Conservation (phyloP, 2,888 invertebrate genomes). For the Aricia artaxerxes region DNA sequence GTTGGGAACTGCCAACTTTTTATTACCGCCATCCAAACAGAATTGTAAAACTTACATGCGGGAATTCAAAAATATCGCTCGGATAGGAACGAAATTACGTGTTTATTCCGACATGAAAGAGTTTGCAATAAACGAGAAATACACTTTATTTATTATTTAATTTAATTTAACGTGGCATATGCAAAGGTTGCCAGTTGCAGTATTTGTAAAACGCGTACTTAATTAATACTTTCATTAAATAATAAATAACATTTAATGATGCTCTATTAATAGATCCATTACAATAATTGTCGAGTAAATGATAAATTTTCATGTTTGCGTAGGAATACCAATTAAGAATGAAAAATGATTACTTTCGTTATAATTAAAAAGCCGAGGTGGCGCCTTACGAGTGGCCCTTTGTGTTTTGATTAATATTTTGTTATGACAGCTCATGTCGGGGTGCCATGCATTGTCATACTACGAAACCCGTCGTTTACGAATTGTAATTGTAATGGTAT, state of each 20-base stretch:
- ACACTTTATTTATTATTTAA: background rate
- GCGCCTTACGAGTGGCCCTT: conserved; percentile 48
- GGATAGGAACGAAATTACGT: background rate
- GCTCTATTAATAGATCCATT: conserved; percentile 10
- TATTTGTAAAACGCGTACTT: background rate
- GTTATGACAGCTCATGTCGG: conserved; percentile 61
- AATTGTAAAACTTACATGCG: conserved; percentile 32
- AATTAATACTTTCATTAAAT: background rate
- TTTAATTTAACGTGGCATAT: background rate
- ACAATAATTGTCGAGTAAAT: conserved; percentile 55
- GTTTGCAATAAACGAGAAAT: background rate
- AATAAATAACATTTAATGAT: background rate
- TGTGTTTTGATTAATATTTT: conserved; percentile 74
- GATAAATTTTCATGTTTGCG: conserved; percentile 68
- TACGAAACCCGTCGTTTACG: background rate
- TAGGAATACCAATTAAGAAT: conserved; percentile 74
- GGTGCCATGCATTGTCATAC: conserved; percentile 48
- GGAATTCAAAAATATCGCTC: conserved; percentile 4
- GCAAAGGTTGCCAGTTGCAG: background rate
- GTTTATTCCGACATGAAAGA: background rate
- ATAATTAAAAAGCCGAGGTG: conserved; percentile 75
- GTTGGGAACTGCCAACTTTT: conserved; percentile 47
- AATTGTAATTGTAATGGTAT: background rate
- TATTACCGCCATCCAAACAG: conserved; percentile 56
- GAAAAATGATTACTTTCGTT: conserved; percentile 74